These are phyloP conservation scores for Papilio aristodemus DNA, from an alignment of 1,140 invertebrate species.

Conservation along the genomic window DNA sequence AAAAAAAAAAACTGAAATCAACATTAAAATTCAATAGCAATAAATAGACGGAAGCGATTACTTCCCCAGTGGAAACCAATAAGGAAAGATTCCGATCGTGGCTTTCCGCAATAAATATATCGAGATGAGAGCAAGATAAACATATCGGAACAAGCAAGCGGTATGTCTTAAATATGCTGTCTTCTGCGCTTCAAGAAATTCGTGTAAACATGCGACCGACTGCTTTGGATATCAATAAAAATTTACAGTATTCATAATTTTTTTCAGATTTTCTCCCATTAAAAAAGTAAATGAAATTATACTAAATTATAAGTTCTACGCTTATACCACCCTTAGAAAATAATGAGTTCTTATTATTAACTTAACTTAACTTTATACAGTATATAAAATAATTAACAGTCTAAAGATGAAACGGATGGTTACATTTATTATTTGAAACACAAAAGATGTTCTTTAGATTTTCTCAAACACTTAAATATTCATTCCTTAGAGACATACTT, in stretches of 20 bases:
- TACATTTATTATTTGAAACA: too few relatives aligned
- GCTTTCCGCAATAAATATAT: constrained; percentile 73
- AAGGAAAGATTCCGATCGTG: constrained; percentile 61
- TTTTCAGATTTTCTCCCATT: constrained; percentile 13
- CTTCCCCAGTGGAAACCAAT: constrained; percentile 58
- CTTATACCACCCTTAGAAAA: too few relatives aligned
- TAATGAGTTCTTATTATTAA: too few relatives aligned
- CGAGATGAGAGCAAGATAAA: constrained; percentile 74
- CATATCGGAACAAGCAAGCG: constrained; percentile 60
- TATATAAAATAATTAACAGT: too few relatives aligned
- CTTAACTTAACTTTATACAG: too few relatives aligned
- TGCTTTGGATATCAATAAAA: constrained; percentile 47
- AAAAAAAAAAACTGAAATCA: constrained; percentile 32
- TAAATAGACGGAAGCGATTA: constrained; percentile 57
- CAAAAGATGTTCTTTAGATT: not conserved
- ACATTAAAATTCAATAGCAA: constrained; percentile 53
- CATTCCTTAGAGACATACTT: not conserved
- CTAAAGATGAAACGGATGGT: too few relatives aligned
- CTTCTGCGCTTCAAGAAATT: constrained; percentile 63
- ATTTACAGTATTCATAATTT: constrained; percentile 50
- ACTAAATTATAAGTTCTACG: not conserved
- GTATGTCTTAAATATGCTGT: constrained; percentile 68
- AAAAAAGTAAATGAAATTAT: constrained; percentile 22
- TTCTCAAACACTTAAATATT: not conserved
- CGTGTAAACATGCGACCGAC: constrained; percentile 64